These are phyloP conservation scores for Ispidina lecontei DNA, from an alignment of 2,797 vertebrate genomes.

Conservation along the genomic window DNA sequence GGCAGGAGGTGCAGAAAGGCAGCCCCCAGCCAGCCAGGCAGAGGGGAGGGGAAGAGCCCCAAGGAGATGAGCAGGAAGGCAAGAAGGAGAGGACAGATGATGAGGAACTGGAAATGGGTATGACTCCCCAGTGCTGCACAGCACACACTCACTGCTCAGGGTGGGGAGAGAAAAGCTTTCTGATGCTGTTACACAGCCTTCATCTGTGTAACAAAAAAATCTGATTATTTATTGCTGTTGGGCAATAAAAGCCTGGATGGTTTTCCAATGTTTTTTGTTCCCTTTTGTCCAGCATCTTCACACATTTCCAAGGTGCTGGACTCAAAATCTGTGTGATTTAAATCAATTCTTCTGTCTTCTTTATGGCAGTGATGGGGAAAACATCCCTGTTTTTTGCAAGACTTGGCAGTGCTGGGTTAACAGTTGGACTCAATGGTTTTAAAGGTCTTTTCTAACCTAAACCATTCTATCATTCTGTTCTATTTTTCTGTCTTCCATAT, in stretches of 20 bases:
- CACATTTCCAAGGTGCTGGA: background rate
- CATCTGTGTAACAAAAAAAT: background rate
- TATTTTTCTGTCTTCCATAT: background rate
- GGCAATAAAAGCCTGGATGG: background rate
- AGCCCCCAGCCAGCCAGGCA: background rate
- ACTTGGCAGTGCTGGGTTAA: background rate
- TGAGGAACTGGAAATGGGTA: conserved; percentile 68
- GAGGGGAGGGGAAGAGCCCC: background rate
- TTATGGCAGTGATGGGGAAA: background rate
- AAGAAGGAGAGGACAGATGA: conserved; percentile 3
- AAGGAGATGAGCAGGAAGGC: background rate
- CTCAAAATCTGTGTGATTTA: background rate
- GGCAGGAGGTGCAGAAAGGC: background rate
- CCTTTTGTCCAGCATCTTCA: background rate
- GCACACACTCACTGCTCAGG: background rate
- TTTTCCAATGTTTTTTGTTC: background rate
- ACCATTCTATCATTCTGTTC: background rate
- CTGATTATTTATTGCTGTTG: background rate
- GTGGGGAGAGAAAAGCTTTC: background rate
- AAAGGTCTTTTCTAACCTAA: background rate
- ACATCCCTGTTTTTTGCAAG: background rate
- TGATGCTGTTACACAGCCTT: background rate
- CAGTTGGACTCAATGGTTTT: background rate
- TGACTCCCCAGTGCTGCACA: background rate
- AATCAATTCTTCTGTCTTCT: background rate